Conservation (phyloP, 2,797 vertebrate species). For the Kryptolebias ocellatus region DNA sequence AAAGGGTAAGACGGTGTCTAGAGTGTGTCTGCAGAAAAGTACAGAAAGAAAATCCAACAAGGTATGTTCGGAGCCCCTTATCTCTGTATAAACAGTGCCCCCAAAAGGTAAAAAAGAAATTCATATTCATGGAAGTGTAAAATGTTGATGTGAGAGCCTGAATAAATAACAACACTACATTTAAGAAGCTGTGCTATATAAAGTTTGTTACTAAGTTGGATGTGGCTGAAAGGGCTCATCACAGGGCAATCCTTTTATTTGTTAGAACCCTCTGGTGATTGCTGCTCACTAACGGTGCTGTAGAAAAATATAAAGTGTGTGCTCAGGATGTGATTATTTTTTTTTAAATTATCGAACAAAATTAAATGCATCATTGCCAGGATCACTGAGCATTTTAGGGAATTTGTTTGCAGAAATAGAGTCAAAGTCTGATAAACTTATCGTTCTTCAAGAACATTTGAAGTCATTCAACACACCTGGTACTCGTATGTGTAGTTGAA, state of each 20-base stretch:
- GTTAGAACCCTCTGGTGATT: background rate
- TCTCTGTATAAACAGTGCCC: constrained; percentile 64
- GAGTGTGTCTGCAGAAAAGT: constrained; percentile 23
- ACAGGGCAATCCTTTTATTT: no score
- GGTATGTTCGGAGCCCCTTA: constrained; percentile 2
- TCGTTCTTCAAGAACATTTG: no score
- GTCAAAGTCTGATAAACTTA: background rate
- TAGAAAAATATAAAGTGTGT: no score
- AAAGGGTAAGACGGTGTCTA: constrained; percentile 6
- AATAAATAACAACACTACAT: background rate
- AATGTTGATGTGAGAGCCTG: background rate
- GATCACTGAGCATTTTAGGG: no score
- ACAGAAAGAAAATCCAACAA: constrained; percentile 21
- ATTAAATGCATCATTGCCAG: no score
- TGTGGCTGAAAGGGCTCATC: background rate
- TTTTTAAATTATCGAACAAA: no score
- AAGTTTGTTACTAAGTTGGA: background rate
- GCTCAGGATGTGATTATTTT: no score
- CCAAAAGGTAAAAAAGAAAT: constrained; percentile 51
- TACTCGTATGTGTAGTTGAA: constrained; percentile 97
- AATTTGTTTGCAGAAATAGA: no score
- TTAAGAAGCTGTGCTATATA: background rate
- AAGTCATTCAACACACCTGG: constrained; percentile 83
- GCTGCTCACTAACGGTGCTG: no score
- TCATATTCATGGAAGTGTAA: background rate